Evolutionary conservation across 92 coral and sea anemone species (phyloP), one percentile per base, ranked within the genome.

Genomic region (Paramuricea clavata): DNA sequence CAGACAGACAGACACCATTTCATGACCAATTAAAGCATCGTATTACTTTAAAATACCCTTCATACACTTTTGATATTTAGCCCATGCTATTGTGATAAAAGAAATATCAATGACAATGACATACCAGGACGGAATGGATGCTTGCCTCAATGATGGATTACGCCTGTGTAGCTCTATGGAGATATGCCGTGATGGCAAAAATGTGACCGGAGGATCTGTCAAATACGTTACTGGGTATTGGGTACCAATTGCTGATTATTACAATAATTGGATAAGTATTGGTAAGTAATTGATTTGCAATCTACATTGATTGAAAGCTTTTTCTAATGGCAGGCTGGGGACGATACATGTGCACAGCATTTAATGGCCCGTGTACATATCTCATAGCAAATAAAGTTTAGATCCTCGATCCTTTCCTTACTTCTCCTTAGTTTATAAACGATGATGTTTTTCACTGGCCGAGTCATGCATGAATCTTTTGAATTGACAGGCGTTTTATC

Each of bases 211-310:
- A 6, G 82, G 82, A 0, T 13, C 44, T 12, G 21, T 49, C 10
- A 27, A 16, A 5, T n/a, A n/a, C n/a, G n/a, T n/a, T n/a, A 39
- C 9, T 6, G 3, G 0, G 2, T 15, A 49, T 10, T 76, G 43
- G 42, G 82, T 54, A 13, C 82, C 82, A 50, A 12, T 76, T n/a
- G 34, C 68, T 25, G 82, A 76, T 35, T 49, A 76, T 25, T 76
- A 49, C 82, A 76, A 76, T 21, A 19, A 17, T 1, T 76, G 82
- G 82, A 49, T 76, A 12, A 28, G 49, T 5, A 19, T 54, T 26
- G 68, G 82, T 54, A 76, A 76, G 33, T 11, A 21, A 54, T 10
- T 47, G 4, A 47, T 10, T 10, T 10, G 10, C n/a, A n/a, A n/a
- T n/a, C n/a, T n/a, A 47, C 19, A 10, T 47, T 47, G 54, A 47